phyloP scores from a whole-genome alignment of 2,113 vertebrate species.

The Pseudolaguvia tuberculata region DNA sequence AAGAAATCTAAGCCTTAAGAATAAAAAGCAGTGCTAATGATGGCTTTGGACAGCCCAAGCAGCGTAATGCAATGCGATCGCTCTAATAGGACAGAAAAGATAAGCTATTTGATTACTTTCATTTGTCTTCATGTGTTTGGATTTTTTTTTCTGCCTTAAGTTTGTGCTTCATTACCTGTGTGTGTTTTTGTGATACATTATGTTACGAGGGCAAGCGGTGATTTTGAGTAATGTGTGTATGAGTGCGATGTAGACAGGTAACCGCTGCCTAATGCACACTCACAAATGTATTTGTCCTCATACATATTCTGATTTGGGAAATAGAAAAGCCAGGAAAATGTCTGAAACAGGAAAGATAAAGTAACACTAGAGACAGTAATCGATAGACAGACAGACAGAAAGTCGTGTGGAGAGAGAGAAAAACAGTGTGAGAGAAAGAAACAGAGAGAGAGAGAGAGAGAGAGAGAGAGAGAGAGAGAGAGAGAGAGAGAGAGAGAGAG shows the following conservation, averaged over 20 bases:
- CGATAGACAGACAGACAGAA: background rate
- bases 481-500: background rate
- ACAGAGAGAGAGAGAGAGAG: background rate
- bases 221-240: conserved; percentile 36
- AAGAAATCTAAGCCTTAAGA: background rate
- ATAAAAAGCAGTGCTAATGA: conserved; percentile 10
- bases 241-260: conserved; percentile 24
- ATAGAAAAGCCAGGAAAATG: conserved; percentile 15
- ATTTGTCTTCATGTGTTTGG: conserved; percentile 20
- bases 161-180: conserved; percentile 28
- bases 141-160: conserved; percentile 18
- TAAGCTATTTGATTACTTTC: conserved; percentile 33
- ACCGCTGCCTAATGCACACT: conserved; percentile 24
- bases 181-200: conserved; percentile 24
- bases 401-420: background rate
- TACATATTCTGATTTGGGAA: conserved; percentile 25
- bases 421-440: too few relatives aligned
- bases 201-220: conserved; percentile 24
- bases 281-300: conserved; percentile 32
- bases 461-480: background rate
- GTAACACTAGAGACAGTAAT: background rate
- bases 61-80: conserved; percentile 1
- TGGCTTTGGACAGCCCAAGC: background rate
- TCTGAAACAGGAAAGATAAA: conserved; percentile 7
- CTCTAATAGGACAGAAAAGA: conserved; percentile 34